Conservation (phyloP, 30 jellyfish, hydroid and myxozoan species). For the Cassiopea andromeda region DNA sequence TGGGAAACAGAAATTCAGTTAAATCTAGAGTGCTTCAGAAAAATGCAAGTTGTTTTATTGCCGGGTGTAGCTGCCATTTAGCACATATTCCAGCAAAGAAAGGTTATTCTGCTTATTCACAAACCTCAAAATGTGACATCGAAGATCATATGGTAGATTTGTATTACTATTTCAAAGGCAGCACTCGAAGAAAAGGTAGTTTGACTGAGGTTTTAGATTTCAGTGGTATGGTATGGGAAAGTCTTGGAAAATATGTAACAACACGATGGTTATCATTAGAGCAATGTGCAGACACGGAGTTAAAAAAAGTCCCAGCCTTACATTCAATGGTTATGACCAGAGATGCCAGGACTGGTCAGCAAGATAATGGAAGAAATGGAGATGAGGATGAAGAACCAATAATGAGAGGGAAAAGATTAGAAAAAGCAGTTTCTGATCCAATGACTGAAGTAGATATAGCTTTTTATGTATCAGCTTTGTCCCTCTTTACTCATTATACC, state of each 20-base stretch:
- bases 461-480: background rate
- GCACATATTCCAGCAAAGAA: background rate
- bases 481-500: background rate
- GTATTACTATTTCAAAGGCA: background rate
- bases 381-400: background rate
- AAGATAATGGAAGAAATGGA: background rate
- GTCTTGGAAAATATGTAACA: background rate
- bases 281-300: background rate
- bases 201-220: background rate
- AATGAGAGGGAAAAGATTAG: background rate
- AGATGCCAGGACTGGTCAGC: background rate
- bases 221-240: background rate
- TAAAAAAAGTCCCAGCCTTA: background rate
- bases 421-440: background rate
- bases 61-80: background rate
- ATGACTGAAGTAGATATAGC: background rate
- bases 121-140: background rate
- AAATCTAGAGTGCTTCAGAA: background rate
- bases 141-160: background rate
- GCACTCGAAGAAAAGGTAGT: background rate
- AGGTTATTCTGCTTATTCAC: background rate
- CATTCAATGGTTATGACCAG: background rate
- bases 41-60: background rate
- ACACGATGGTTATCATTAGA: background rate
- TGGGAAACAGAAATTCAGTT: slow-evolving; percentile 4